Conservation (phyloP, 1,140 invertebrate genomes). For the Hylaeus anthracinus region DNA sequence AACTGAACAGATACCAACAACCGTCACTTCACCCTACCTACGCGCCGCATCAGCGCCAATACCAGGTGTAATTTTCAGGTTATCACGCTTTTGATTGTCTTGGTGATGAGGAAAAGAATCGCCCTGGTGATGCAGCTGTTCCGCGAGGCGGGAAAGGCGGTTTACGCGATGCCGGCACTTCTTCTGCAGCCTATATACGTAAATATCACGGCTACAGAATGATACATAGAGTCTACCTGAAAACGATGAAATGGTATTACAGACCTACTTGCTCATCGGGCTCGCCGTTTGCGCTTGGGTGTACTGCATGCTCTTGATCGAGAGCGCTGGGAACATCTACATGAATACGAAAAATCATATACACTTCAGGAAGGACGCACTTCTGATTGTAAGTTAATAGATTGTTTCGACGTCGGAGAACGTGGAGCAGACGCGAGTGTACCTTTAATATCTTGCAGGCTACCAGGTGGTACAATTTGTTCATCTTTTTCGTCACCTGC, state of each 20-base stretch:
- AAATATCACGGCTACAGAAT: slow-evolving; percentile 65
- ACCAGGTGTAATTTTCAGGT: slow-evolving; percentile 67
- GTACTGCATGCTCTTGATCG: slow-evolving; percentile 84
- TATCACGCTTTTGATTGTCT: slow-evolving; percentile 84
- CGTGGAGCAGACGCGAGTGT: neutral
- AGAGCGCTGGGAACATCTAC: slow-evolving; percentile 83
- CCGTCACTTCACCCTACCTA: too few species aligned
- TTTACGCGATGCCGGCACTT: slow-evolving; percentile 86
- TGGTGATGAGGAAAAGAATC: slow-evolving; percentile 88
- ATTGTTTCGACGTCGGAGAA: neutral
- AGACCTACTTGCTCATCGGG: slow-evolving; percentile 85
- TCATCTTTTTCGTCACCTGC: slow-evolving; percentile 87
- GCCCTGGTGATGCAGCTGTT: slow-evolving; percentile 87
- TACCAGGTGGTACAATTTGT: slow-evolving; percentile 85
- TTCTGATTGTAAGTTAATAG: slow-evolving; percentile 80
- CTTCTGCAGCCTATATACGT: slow-evolving; percentile 89
- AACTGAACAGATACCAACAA: too few species aligned
- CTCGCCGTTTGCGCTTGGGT: slow-evolving; percentile 83
- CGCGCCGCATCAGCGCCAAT: neutral
- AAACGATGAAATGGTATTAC: slow-evolving; percentile 58
- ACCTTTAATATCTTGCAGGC: slow-evolving; percentile 74
- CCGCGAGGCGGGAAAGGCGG: slow-evolving; percentile 88
- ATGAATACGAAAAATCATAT: slow-evolving; percentile 76
- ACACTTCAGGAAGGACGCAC: slow-evolving; percentile 81
- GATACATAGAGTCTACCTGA: neutral